A percentile compares a stretch with the other conserved stretches of the same genome.
Evolutionary conservation across 2,888 invertebrate genomes (phyloP).

Genomic region (Oscheius sp.): DNA sequence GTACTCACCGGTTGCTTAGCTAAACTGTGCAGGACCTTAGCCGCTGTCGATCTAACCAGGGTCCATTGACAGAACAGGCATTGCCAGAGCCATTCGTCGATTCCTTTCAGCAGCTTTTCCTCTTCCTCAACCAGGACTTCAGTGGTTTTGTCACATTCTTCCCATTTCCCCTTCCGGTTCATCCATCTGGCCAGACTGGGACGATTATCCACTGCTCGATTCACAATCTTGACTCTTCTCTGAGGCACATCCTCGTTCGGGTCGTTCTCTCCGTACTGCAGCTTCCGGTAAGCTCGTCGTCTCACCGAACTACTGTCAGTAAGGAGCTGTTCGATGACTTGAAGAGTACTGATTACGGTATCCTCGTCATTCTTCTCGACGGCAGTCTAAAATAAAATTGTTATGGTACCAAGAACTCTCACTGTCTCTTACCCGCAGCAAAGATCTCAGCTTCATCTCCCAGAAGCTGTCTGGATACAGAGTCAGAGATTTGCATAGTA

Average conservation of each 20-base stretch:
- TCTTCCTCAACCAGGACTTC: not conserved
- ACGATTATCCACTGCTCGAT: conserved; percentile 15
- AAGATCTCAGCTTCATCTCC: conserved; percentile 50
- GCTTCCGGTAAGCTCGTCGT: conserved; percentile 12
- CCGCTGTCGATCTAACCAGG: conserved; percentile 45
- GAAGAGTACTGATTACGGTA: conserved; percentile 39
- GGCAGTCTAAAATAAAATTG: conserved; percentile 14
- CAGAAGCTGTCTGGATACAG: conserved; percentile 46
- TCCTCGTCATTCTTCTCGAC: conserved; percentile 42
- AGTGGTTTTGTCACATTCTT: not conserved
- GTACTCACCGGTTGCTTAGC: conserved; percentile 35
- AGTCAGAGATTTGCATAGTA: conserved; percentile 45
- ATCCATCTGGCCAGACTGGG: conserved; percentile 18
- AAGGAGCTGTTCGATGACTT: conserved; percentile 44
- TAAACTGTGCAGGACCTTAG: conserved; percentile 42
- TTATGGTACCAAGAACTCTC: not conserved
- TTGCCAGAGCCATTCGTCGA: conserved; percentile 46
- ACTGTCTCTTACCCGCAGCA: conserved; percentile 36
- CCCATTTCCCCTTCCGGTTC: conserved; percentile 8
- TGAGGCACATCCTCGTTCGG: conserved; percentile 14
- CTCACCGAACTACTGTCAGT: conserved; percentile 28
- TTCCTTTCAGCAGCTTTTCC: conserved; percentile 2
- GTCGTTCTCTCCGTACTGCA: conserved; percentile 10
- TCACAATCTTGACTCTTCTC: conserved; percentile 5
- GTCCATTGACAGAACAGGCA: conserved; percentile 54